These are phyloP conservation scores for Blastobasis adustella DNA, from an alignment of 2,888 invertebrate species.

Conservation along the genomic window DNA sequence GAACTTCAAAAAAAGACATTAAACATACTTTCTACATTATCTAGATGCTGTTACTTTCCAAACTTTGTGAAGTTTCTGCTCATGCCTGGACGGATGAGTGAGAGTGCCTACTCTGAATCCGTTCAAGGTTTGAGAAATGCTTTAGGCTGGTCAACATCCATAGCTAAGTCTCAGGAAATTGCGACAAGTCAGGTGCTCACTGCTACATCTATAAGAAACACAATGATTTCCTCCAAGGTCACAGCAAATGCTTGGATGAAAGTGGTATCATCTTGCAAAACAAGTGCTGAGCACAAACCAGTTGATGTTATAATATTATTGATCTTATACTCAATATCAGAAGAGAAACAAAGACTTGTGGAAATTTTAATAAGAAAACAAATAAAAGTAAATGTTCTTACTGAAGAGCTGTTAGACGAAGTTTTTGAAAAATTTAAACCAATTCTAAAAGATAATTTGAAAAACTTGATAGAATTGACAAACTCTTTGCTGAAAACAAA, in stretches of 20 bases:
- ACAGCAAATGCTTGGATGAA: conserved; percentile 75
- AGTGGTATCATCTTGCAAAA: conserved; percentile 67
- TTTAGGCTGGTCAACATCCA: conserved; percentile 56
- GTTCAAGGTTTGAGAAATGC: conserved; percentile 66
- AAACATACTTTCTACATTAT: conserved; percentile 61
- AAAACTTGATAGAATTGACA: conserved; percentile 70
- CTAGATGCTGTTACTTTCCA: conserved; percentile 65
- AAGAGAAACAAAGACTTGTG: conserved; percentile 75
- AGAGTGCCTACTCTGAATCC: conserved; percentile 45
- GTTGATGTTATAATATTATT: conserved; percentile 80
- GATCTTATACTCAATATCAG: conserved; percentile 77
- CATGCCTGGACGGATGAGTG: conserved; percentile 52
- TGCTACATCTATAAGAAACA: conserved; percentile 72
- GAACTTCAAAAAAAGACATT: conserved; percentile 76
- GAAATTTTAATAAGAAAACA: conserved; percentile 78
- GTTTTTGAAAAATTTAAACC: conserved; percentile 71
- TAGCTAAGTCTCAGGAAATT: conserved; percentile 66
- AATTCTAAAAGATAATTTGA: conserved; percentile 72
- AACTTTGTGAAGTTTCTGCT: conserved; percentile 76
- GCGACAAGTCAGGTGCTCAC: conserved; percentile 75
- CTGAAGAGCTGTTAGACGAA: conserved; percentile 70
- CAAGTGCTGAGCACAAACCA: conserved; percentile 73
- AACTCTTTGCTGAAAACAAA: conserved; percentile 70
- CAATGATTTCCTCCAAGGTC: conserved; percentile 70
- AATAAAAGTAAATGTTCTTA: conserved; percentile 76